A percentile compares a stretch with the other conserved stretches of the same genome.
Conservation (phyloP, 2,113 vertebrate species). For the Anseranas semipalmata region DNA sequence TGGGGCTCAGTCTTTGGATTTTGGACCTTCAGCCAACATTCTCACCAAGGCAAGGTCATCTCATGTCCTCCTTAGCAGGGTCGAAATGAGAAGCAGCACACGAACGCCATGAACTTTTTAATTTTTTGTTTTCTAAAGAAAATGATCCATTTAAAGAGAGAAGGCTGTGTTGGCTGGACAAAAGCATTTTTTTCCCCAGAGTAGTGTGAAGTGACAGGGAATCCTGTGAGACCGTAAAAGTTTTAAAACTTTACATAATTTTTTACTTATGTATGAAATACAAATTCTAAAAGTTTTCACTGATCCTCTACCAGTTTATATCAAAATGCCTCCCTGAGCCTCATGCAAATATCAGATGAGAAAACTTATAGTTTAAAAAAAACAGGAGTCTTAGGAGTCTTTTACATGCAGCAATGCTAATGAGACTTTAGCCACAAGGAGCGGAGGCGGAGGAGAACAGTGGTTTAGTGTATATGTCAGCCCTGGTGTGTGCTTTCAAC, state of each 20-base stretch:
- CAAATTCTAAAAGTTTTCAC: background rate
- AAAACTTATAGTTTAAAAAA: background rate
- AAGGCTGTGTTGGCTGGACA: background rate
- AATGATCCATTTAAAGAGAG: background rate
- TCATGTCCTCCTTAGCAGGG: background rate
- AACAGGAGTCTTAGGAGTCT: background rate
- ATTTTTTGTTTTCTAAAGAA: background rate
- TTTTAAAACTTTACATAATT: background rate
- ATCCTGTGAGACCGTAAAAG: background rate
- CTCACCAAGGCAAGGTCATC: background rate
- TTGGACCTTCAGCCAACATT: background rate
- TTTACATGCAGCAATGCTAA: constrained; percentile 36
- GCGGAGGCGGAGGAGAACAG: background rate
- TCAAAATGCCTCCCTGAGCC: background rate
- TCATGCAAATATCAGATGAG: background rate
- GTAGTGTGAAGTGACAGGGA: background rate
- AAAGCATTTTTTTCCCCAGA: background rate
- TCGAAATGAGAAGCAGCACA: background rate
- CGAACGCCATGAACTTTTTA: background rate
- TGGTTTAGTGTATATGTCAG: constrained; percentile 41
- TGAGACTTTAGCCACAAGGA: constrained; percentile 31
- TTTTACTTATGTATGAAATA: background rate
- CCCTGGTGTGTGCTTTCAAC: background rate
- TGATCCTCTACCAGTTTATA: background rate
- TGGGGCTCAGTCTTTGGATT: background rate